phyloP scores from a whole-genome alignment of 64 coral and sea anemone genomes.

The Platygyra sinensis region DNA sequence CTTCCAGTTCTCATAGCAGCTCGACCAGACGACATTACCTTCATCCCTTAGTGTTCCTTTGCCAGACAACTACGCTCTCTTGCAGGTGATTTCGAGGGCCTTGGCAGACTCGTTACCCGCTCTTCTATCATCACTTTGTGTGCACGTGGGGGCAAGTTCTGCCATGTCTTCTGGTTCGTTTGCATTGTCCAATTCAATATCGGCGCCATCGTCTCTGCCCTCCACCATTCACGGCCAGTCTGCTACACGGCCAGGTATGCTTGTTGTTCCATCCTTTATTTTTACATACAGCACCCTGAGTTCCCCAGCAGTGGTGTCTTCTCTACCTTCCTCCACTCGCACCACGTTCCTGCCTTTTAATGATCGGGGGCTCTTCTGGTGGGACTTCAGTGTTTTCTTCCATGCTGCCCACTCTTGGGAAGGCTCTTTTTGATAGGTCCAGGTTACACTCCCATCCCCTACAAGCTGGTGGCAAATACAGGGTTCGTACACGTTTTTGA shows the following conservation, averaged over 20 bases:
- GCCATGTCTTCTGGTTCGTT: slow-evolving; percentile 9
- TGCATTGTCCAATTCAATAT: too few relatives aligned
- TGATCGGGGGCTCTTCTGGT: not conserved
- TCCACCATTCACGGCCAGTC: not conserved
- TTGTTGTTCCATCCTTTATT: slow-evolving; percentile 10
- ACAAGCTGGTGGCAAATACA: slow-evolving; percentile 18
- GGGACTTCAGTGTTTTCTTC: not conserved
- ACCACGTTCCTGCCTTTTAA: not conserved
- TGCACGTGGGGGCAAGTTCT: not conserved
- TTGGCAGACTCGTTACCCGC: not conserved
- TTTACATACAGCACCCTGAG: not conserved
- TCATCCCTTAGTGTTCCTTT: not conserved
- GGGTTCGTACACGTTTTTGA: too few relatives aligned
- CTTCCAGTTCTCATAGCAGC: too few relatives aligned
- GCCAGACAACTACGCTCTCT: not conserved
- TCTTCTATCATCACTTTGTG: not conserved
- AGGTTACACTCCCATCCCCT: slow-evolving; percentile 22
- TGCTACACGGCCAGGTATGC: not conserved
- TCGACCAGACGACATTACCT: too few relatives aligned
- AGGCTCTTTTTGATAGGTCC: slow-evolving; percentile 41
- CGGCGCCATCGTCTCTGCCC: not conserved
- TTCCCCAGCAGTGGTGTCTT: not conserved
- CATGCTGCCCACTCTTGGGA: not conserved
- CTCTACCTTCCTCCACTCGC: not conserved
- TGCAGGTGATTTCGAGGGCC: not conserved